Evolutionary conservation across 2,797 vertebrate species (phyloP).

Genomic region (Falco concolor): DNA sequence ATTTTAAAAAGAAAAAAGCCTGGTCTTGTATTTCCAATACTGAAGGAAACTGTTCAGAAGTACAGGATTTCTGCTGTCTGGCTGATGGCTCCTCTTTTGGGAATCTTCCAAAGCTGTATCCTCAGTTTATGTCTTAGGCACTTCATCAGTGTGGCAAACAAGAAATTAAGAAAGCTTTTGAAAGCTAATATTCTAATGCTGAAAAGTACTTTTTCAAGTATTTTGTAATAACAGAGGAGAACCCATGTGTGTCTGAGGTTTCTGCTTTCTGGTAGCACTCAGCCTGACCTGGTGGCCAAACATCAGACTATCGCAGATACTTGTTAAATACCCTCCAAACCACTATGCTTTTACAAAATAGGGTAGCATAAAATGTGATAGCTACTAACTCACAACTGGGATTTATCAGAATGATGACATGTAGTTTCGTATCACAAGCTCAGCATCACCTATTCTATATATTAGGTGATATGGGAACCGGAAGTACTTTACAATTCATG

Average conservation of each 20-base stretch:
- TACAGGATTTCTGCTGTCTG: not conserved
- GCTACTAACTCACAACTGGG: not conserved
- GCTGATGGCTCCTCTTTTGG: not conserved
- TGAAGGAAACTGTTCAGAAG: not conserved
- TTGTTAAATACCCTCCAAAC: not conserved
- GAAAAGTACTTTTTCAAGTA: not conserved
- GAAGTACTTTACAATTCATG: not conserved
- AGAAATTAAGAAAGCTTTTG: not conserved
- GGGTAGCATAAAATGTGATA: not conserved
- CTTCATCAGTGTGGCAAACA: not conserved
- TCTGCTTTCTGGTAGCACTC: not conserved
- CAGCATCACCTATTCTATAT: not conserved
- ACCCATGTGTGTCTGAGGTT: not conserved
- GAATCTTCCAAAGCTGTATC: not conserved
- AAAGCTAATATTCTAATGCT: not conserved
- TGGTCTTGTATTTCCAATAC: not conserved
- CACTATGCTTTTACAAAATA: not conserved
- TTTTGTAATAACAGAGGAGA: not conserved
- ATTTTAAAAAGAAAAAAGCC: not conserved
- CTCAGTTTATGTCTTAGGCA: not conserved
- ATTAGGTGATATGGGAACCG: not conserved
- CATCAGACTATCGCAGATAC: not conserved
- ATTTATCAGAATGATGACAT: not conserved
- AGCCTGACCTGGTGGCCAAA: not conserved
- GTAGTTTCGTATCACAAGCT: not conserved